Evolutionary conservation across 1,140 invertebrate species (phyloP).

Genomic region (Zaprionus camerounensis): DNA sequence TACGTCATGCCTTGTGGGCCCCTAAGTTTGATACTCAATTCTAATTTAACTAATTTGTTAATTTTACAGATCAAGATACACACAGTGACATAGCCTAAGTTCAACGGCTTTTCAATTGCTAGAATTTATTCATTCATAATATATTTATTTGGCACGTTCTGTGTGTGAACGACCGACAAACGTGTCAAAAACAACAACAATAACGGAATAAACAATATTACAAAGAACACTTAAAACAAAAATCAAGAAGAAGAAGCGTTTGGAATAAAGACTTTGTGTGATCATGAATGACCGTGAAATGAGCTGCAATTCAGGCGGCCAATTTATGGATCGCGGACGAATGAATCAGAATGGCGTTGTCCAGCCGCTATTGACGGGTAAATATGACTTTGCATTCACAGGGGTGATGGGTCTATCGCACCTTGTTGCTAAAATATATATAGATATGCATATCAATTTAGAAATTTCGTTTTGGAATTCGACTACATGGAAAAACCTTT

Average conservation of each 20-base stretch:
- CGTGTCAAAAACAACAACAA: conserved; percentile 24
- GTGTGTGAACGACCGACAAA: conserved; percentile 54
- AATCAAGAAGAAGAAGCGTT: background rate
- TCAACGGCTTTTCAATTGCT: conserved; percentile 59
- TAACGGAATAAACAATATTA: conserved; percentile 25
- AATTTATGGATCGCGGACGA: conserved; percentile 83
- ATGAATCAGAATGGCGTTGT: conserved; percentile 91
- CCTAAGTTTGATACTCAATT: background rate
- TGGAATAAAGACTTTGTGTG: conserved; percentile 34
- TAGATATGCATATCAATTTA: background rate
- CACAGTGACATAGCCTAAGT: conserved; percentile 30
- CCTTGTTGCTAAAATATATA: background rate
- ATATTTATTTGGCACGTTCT: conserved; percentile 64
- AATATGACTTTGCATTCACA: conserved; percentile 16
- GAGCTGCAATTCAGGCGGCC: conserved; percentile 74
- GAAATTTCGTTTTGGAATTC: background rate
- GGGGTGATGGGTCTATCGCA: background rate
- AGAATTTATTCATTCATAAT: conserved; percentile 50
- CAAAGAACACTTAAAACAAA: conserved; percentile 7
- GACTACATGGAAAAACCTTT: background rate
- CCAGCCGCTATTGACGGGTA: conserved; percentile 91
- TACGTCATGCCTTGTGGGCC: conserved; percentile 29
- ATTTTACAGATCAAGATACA: conserved; percentile 21
- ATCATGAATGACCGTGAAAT: conserved; percentile 82
- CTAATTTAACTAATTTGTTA: background rate